Evolutionary conservation across 2,888 invertebrate species (phyloP), one percentile per base, ranked within the genome.

Genomic region (Endomychus coccineus): DNA sequence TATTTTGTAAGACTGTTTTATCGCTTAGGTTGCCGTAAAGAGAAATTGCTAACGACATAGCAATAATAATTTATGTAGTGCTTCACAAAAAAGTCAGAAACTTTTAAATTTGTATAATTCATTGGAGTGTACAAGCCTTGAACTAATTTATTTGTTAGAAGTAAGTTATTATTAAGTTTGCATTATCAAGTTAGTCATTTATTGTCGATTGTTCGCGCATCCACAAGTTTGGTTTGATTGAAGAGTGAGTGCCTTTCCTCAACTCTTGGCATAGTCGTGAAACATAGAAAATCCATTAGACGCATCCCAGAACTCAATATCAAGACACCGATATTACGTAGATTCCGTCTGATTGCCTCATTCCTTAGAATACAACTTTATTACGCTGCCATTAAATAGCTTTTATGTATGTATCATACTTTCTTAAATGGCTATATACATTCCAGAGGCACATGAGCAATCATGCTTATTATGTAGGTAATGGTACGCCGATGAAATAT

Each of bases 271-370:
- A 53, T 58, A 33, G 31, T 37, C 36, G 59, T 59, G 57, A 56
- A 61, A 63, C 63, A 63, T 53, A 59, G 63, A 59, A 64, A 64
- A 61, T 63, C 64, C 64, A 64, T 64, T 64, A 64, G 59, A 57
- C 53, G 54, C 58, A 59, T 59, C 58, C 51, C 56, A 61, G 57
- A 58, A 55, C 52, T 45, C 50, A 44, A 52, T 51, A 50, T 47
- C 44, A 42, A 31, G 36, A 45, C 44, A 46, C 45, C 41, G 40
- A 44, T 41, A 44, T 43, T 49, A 45, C 50, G 38, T 46, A 11
- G 6, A 31, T 33, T 36, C 33, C 22, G 39, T 25, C 16, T 34
- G 36, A 40, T 37, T 36, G 45, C 40, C 36, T 37, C 39, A 36
- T 41, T 42, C 43, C 25, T 34, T 39, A 27, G 41, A 43, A 43